phyloP scores from a whole-genome alignment of 2,797 vertebrate genomes.

The Calcarius lapponicus region DNA sequence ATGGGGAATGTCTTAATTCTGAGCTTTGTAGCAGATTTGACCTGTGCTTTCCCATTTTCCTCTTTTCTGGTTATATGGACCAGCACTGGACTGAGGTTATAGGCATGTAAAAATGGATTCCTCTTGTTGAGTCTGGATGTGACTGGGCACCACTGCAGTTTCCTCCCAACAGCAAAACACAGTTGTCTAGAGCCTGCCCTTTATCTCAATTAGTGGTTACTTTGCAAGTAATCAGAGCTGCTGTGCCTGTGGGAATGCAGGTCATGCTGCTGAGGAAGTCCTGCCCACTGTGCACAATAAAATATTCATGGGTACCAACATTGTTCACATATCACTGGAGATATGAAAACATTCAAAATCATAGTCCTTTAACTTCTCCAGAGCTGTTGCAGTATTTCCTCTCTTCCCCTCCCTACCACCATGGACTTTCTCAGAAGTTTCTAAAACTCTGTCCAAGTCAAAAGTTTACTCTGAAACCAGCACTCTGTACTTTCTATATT shows the following conservation, averaged over 20 bases:
- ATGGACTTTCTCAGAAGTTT: neutral
- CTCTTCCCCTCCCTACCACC: neutral
- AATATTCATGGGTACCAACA: neutral
- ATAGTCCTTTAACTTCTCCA: neutral
- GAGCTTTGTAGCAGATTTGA: neutral
- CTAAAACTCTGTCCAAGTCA: neutral
- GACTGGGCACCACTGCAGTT: neutral
- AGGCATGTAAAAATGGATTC: neutral
- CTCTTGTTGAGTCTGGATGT: neutral
- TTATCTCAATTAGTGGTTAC: neutral
- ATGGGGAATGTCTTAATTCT: neutral
- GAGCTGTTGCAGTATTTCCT: neutral
- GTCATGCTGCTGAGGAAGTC: neutral
- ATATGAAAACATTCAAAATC: neutral
- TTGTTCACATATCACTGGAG: neutral
- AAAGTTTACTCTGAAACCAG: neutral
- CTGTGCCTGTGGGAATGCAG: neutral
- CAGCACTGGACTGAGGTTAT: neutral
- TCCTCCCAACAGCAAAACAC: neutral
- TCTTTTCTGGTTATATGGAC: neutral
- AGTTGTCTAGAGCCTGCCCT: neutral
- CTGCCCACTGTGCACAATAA: neutral
- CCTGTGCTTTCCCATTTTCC: neutral
- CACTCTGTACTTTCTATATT: neutral
- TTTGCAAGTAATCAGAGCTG: neutral